Evolutionary conservation across 2,888 invertebrate genomes (phyloP).

Genomic region (Horisme vitalbata): DNA sequence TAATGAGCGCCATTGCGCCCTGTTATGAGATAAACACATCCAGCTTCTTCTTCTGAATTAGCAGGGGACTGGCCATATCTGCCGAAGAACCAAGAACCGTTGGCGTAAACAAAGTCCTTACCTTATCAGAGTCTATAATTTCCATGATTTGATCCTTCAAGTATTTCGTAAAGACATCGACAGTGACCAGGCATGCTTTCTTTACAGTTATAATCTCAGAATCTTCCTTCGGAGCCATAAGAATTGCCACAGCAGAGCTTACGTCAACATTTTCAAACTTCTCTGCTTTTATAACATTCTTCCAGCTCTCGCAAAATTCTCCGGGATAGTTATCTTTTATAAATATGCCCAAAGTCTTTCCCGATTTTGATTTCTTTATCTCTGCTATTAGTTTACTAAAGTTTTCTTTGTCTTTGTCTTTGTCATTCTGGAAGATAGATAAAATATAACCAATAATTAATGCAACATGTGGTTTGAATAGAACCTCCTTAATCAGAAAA

Average conservation of each 20-base stretch:
- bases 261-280: slow-evolving; percentile 94
- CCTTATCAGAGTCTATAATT: slow-evolving; percentile 98
- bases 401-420: slow-evolving; percentile 96
- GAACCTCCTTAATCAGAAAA: too few relatives aligned
- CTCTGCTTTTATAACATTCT: slow-evolving; percentile 88
- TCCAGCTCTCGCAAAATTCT: slow-evolving; percentile 96
- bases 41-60: too few relatives aligned
- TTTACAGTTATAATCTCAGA: slow-evolving; percentile 93
- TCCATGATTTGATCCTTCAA: slow-evolving; percentile 99
- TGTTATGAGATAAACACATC: too few relatives aligned
- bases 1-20: too few relatives aligned
- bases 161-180: slow-evolving; percentile 98
- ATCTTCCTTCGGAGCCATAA: slow-evolving; percentile 98
- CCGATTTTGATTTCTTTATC: slow-evolving; percentile 94
- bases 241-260: slow-evolving; percentile 90
- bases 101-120: slow-evolving; percentile 54
- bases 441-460: too few relatives aligned
- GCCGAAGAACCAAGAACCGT: too few relatives aligned
- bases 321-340: slow-evolving; percentile 96
- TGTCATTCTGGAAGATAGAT: slow-evolving; percentile 86
- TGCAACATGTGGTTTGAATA: too few relatives aligned
- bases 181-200: slow-evolving; percentile 95
- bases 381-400: slow-evolving; percentile 89
- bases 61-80: too few relatives aligned
- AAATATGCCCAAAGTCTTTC: slow-evolving; percentile 94